These are phyloP conservation scores for Dicyrtomina minuta DNA, from an alignment of 2,888 invertebrate genomes.

Conservation along the genomic window DNA sequence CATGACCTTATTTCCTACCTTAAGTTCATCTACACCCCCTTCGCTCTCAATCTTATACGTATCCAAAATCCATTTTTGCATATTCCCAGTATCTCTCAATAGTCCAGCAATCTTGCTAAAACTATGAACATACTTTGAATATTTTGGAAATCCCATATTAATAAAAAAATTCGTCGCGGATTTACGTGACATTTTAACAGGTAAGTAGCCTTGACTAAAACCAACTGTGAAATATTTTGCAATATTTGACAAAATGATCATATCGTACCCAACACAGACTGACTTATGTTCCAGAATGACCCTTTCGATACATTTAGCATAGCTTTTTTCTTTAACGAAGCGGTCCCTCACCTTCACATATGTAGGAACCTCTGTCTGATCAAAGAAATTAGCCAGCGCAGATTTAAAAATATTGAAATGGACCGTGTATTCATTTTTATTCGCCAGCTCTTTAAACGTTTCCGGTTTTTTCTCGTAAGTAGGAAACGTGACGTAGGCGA, in stretches of 20 bases:
- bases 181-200: neutral
- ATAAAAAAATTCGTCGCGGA: neutral
- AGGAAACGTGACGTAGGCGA: constrained; percentile 10
- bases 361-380: neutral
- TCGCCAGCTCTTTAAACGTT: neutral
- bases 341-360: constrained; percentile 1
- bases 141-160: neutral
- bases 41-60: neutral
- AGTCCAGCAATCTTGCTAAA: neutral
- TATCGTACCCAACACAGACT: neutral
- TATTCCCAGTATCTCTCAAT: constrained; percentile 9
- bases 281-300: neutral
- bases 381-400: neutral
- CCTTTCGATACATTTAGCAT: neutral
- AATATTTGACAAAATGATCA: neutral
- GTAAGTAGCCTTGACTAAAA: neutral
- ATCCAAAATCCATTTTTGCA: neutral
- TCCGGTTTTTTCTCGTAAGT: neutral
- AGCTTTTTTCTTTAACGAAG: neutral
- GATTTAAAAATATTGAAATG: constrained; percentile 1
- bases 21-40: too few species aligned
- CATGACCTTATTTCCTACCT: too few species aligned
- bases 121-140: constrained; percentile 9
- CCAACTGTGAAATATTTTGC: neutral
- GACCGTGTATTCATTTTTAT: neutral